Conservation (phyloP, 2,797 vertebrate species). For the Sebastes variabilis region DNA sequence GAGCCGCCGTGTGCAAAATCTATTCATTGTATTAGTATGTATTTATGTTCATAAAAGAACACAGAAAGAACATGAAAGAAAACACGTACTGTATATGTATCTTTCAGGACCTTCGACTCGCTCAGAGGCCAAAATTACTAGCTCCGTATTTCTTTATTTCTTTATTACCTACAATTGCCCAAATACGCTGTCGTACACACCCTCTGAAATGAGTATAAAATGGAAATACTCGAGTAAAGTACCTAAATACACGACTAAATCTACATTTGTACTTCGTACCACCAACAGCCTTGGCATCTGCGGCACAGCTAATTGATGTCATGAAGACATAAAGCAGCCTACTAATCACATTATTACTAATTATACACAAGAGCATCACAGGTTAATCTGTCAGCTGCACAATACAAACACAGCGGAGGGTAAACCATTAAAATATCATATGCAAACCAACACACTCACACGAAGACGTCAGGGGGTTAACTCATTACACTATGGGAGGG, state of each 20-base stretch:
- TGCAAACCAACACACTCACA: conserved; percentile 10
- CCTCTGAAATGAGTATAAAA: not conserved
- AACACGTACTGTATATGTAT: too few relatives aligned
- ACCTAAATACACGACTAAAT: not conserved
- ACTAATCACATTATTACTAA: conserved; percentile 21
- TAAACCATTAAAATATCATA: conserved; percentile 29
- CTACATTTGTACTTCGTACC: not conserved
- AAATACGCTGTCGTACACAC: too few relatives aligned
- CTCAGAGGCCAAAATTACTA: too few relatives aligned
- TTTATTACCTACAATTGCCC: too few relatives aligned
- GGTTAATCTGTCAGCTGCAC: conserved; percentile 26
- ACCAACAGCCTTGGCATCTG: not conserved
- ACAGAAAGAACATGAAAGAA: too few relatives aligned
- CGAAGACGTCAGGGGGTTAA: conserved; percentile 22
- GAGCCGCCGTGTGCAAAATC: too few relatives aligned
- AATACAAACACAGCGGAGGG: conserved; percentile 3
- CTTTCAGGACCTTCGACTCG: too few relatives aligned
- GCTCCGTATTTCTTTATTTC: too few relatives aligned
- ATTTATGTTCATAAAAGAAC: too few relatives aligned
- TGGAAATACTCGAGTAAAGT: not conserved
- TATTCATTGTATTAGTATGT: too few relatives aligned
- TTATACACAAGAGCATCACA: conserved; percentile 8
- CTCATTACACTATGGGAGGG: conserved; percentile 13
- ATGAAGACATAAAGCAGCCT: not conserved
- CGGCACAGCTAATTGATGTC: not conserved